Evolutionary conservation across 2,113 vertebrate species (phyloP).

Genomic region (Alces alces): DNA sequence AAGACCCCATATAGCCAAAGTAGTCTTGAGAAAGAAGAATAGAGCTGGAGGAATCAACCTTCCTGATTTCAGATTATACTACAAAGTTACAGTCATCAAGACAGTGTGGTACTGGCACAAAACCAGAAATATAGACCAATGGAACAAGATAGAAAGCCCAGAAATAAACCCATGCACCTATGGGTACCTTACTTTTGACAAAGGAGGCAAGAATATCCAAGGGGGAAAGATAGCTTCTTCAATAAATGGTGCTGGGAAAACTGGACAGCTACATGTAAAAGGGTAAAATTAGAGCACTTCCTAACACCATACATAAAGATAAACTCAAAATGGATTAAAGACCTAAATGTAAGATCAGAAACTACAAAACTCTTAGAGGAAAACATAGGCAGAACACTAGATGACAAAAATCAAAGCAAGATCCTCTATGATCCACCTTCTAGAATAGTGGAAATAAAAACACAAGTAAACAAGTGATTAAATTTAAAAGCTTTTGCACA

Average conservation of each 20-base stretch:
- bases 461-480: neutral
- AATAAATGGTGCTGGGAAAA: neutral
- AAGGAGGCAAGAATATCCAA: neutral
- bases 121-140: neutral
- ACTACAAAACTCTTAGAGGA: neutral
- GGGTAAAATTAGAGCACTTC: neutral
- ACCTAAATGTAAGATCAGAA: neutral
- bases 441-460: neutral
- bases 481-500: neutral
- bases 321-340: neutral
- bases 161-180: neutral
- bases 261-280: neutral
- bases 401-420: neutral
- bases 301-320: neutral
- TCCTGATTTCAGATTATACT: neutral
- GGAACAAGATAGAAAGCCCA: neutral
- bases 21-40: neutral
- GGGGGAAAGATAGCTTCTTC: neutral
- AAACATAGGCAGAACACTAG: neutral
- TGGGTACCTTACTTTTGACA: neutral
- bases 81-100: neutral
- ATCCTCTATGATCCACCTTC: neutral
- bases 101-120: neutral
- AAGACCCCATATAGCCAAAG: neutral
- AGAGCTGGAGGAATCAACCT: neutral